Evolutionary conservation across 2,113 vertebrate species (phyloP).

Genomic region (Corythornis vintsioides): DNA sequence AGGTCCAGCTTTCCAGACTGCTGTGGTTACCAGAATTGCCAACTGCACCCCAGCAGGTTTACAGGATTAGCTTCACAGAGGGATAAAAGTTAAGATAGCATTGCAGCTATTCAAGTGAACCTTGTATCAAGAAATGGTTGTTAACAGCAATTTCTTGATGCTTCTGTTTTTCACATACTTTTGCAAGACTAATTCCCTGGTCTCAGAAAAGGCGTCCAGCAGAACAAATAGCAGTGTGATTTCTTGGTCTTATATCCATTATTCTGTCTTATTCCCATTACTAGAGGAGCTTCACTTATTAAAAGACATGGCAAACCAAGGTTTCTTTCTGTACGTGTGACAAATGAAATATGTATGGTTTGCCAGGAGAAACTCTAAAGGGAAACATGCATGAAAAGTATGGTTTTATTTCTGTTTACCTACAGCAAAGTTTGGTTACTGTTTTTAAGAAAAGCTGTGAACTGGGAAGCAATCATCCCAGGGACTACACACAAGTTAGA

Average conservation of each 20-base stretch:
- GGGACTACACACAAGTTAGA: background rate
- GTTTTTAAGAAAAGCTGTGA: background rate
- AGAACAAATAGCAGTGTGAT: background rate
- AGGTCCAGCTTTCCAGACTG: background rate
- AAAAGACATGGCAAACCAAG: background rate
- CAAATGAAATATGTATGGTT: background rate
- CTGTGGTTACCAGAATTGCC: background rate
- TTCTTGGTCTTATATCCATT: background rate
- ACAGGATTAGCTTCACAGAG: background rate
- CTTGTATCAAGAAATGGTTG: background rate
- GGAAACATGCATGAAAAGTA: background rate
- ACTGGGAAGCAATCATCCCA: background rate
- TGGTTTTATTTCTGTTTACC: background rate
- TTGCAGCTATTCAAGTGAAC: constrained; percentile 45
- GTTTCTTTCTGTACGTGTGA: background rate
- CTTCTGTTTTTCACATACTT: background rate
- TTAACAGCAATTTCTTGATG: background rate
- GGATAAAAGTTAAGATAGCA: constrained; percentile 30
- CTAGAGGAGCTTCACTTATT: background rate
- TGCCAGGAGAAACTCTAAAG: background rate
- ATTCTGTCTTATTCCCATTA: background rate
- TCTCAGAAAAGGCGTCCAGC: constrained; percentile 22
- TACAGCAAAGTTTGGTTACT: background rate
- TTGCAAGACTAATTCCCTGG: background rate
- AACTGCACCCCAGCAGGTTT: background rate